These are phyloP conservation scores for Bergia sp. DNA, from an alignment of 92 coral and sea anemone genomes.

Conservation along the genomic window DNA sequence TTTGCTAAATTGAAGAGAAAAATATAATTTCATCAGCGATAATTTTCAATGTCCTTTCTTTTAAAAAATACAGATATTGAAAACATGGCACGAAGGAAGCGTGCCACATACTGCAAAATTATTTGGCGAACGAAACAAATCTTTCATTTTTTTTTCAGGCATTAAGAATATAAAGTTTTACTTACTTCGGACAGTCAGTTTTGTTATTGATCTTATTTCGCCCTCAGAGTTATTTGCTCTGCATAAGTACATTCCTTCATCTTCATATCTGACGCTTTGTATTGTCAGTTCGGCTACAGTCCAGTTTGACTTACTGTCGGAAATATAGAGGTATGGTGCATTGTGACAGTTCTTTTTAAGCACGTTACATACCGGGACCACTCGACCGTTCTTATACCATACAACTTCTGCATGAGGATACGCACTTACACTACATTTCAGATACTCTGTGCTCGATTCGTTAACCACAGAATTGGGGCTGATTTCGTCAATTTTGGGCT, in stretches of 20 bases:
- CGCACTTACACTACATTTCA: constrained; percentile 2
- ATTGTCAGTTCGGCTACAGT: constrained; percentile 39
- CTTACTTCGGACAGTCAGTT: constrained; percentile 22
- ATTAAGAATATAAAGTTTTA: too few relatives aligned
- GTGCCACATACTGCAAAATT: too few relatives aligned
- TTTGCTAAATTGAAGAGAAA: background rate
- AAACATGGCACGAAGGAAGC: too few relatives aligned
- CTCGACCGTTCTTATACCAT: constrained; percentile 19
- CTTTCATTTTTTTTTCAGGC: too few relatives aligned
- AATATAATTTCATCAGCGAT: background rate
- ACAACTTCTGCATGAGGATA: constrained; percentile 14
- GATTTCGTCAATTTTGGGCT: constrained; percentile 23
- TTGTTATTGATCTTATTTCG: background rate
- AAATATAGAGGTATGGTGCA: constrained; percentile 11
- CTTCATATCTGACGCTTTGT: constrained; percentile 34
- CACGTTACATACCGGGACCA: constrained; percentile 1
- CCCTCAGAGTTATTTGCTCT: constrained; percentile 51
- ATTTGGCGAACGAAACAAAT: too few relatives aligned
- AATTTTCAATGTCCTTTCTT: too few relatives aligned
- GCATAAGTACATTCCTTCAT: constrained; percentile 59
- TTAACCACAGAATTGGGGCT: background rate
- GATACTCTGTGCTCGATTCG: background rate
- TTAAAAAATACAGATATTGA: too few relatives aligned
- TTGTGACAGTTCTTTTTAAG: background rate
- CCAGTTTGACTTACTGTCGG: constrained; percentile 14